Base-by-base conservation (phyloP, 1,140 invertebrate genomes). In the Lethocerus indicus region DNA sequence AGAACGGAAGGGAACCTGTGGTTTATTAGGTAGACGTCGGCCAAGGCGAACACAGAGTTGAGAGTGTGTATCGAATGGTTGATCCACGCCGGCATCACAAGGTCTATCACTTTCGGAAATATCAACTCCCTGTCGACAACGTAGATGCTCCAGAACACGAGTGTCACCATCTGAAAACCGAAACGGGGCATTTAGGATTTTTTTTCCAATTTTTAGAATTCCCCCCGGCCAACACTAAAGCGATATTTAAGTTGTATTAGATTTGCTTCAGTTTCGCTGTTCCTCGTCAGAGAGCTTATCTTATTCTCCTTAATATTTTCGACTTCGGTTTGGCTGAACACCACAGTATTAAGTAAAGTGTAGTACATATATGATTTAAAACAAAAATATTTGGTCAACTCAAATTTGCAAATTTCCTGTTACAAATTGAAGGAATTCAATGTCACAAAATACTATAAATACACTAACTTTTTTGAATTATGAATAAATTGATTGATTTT, bases 41-140 rank as follows among this genome's bases (percentile, higher is more conserved):
- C 58, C 0, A 81, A 35, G n/a, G 78, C 79, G 55, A 83, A 77
- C 0, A 83, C 65, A 56, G 81, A 68, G 37, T 87, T 78, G 53
- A 78, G 75, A 0, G 83, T 85, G 61, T 89, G 84, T 72, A 92
- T 80, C 0, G 85, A 67, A 67, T 94, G 90, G 64, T 95, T 95
- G 1, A 91, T 62, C 86, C 87, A 92, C 46, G 64, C 65, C 41
- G 86, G 86, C 59, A 87, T 84, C 47, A 81, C 75, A 32, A 71
- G 67, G 60, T 89, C 87, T 35, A 93, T 58, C 0, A 67, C 68
- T 57, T 76, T 78, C 0, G 91, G 90, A 61, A 88, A 85, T 4
- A 93, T 74, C 25, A 90, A 63, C 59, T 92, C 83, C 56, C 88
- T 76, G 63, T 94, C 84, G n/a, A 92, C 67, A 25, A 71, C 65